These are phyloP conservation scores for Erpetoichthys calabaricus DNA, from an alignment of 2,797 vertebrate genomes.

Conservation along the genomic window DNA sequence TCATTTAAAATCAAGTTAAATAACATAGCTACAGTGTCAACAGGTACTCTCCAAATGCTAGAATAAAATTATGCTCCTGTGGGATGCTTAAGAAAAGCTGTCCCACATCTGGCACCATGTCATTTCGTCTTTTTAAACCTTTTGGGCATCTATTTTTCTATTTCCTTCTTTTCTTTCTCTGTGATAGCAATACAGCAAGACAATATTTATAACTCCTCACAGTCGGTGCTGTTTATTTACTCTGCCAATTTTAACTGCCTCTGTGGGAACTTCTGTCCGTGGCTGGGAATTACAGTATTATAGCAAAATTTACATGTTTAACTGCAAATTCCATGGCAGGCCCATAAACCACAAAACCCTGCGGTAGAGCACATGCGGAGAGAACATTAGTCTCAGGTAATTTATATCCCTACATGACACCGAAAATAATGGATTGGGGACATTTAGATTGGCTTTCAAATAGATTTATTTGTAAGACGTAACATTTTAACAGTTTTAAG, in stretches of 20 bases:
- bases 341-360: conserved; percentile 28
- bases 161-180: conserved; percentile 13
- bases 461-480: conserved; percentile 4
- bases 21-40: no score
- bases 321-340: conserved; percentile 29
- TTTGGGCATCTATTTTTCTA: not conserved
- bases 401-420: conserved; percentile 31
- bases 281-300: conserved; percentile 29
- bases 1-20: no score
- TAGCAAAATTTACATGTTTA: conserved; percentile 32
- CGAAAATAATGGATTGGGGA: conserved; percentile 20
- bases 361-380: conserved; percentile 21
- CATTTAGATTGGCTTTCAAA: conserved; percentile 4
- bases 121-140: conserved; percentile 16
- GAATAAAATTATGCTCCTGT: no score
- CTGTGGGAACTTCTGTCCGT: conserved; percentile 20
- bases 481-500: conserved; percentile 6
- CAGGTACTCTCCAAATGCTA: no score
- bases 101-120: conserved; percentile 17
- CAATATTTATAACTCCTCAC: conserved; percentile 14
- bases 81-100: conserved; percentile 8
- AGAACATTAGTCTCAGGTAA: conserved; percentile 30
- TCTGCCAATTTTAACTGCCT: conserved; percentile 19
- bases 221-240: conserved; percentile 19
- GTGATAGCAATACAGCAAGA: conserved; percentile 14